A percentile compares a stretch with the other conserved stretches of the same genome.
phyloP scores from a whole-genome alignment of 2,888 invertebrate genomes.

The Diarsia brunnea region DNA sequence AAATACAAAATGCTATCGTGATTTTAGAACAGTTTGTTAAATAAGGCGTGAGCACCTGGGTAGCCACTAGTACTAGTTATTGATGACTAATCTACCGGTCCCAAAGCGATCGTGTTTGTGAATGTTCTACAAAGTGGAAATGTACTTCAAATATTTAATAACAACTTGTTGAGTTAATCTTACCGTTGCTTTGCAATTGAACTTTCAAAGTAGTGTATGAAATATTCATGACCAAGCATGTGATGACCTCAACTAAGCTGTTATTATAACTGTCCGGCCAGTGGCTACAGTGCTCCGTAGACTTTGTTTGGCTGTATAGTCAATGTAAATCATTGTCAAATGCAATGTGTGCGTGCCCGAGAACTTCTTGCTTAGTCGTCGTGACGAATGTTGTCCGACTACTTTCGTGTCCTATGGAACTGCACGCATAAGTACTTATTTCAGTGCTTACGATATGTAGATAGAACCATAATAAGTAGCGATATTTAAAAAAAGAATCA shows the following conservation, averaged over 20 bases:
- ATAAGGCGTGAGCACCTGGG: slow-evolving; percentile 27
- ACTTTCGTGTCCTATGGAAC: slow-evolving; percentile 65
- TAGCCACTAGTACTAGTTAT: slow-evolving; percentile 27
- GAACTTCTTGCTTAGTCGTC: slow-evolving; percentile 68
- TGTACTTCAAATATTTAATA: slow-evolving; percentile 62
- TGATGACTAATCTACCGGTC: slow-evolving; percentile 57
- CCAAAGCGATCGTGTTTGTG: slow-evolving; percentile 35
- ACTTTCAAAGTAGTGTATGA: slow-evolving; percentile 72
- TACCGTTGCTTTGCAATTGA: slow-evolving; percentile 62
- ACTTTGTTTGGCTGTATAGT: slow-evolving; percentile 37
- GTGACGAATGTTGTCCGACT: slow-evolving; percentile 68
- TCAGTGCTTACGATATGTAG: slow-evolving; percentile 21
- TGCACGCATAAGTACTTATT: background rate
- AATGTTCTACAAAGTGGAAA: slow-evolving; percentile 44
- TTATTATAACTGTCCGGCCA: slow-evolving; percentile 79
- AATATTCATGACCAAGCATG: slow-evolving; percentile 77
- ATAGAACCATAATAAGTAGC: background rate
- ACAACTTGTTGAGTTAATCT: slow-evolving; percentile 54
- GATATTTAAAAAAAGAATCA: background rate
- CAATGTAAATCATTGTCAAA: slow-evolving; percentile 55
- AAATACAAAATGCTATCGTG: background rate
- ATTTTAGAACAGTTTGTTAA: slow-evolving; percentile 22
- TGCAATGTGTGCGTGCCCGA: slow-evolving; percentile 56
- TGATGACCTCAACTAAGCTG: slow-evolving; percentile 74
- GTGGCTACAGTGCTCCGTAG: slow-evolving; percentile 51